These are phyloP conservation scores for Junonia oenone DNA, from an alignment of 2,888 invertebrate genomes.

Conservation along the genomic window DNA sequence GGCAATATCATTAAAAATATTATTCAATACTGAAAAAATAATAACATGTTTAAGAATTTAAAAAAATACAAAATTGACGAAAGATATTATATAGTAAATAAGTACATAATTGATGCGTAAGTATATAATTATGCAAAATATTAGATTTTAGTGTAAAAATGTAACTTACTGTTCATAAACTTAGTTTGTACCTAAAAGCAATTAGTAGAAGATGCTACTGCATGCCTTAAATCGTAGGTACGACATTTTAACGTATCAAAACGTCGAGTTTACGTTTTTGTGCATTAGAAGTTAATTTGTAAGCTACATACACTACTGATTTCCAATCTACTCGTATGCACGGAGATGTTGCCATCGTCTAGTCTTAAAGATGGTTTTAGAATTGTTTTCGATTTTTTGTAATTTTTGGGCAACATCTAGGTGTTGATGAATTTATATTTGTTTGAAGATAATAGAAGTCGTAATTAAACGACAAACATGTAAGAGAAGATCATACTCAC, in stretches of 20 bases:
- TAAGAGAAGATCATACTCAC: constrained; percentile 83
- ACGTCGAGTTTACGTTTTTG: constrained; percentile 33
- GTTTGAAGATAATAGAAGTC: constrained; percentile 18
- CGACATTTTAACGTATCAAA: constrained; percentile 35
- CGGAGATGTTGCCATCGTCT: constrained; percentile 70
- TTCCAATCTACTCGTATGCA: constrained; percentile 39
- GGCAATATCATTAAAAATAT: no score
- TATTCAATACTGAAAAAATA: no score
- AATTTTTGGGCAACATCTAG: constrained; percentile 43
- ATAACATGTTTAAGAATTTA: no score
- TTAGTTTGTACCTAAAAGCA: constrained; percentile 21
- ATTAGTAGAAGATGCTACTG: constrained; percentile 31
- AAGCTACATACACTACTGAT: constrained; percentile 47
- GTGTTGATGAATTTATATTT: constrained; percentile 28
- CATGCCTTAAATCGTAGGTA: constrained; percentile 37
- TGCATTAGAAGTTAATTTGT: constrained; percentile 31
- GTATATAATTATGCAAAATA: neutral
- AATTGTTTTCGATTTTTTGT: neutral
- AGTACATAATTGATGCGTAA: no score
- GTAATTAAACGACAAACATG: constrained; percentile 30
- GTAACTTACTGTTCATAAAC: constrained; percentile 12
- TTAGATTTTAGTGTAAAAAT: neutral
- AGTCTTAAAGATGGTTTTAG: neutral
- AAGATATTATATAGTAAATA: no score
- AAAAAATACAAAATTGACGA: no score